phyloP scores from a whole-genome alignment of 2,797 vertebrate species.

The Macrochelys suwanniensis region DNA sequence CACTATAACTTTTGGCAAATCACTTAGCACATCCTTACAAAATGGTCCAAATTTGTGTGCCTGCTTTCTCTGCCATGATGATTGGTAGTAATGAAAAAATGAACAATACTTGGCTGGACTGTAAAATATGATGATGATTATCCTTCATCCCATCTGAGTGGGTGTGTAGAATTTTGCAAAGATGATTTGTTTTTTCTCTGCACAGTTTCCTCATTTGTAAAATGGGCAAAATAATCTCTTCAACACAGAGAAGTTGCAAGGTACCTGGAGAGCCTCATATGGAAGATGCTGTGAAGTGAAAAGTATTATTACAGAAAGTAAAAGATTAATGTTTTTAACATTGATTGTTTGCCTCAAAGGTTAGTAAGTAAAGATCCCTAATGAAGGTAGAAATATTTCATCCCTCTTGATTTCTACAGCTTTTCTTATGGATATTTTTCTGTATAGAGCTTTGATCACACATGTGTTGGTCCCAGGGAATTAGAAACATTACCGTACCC shows the following conservation, averaged over 20 bases:
- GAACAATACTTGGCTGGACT: not conserved
- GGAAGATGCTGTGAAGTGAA: not conserved
- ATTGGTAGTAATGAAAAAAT: not conserved
- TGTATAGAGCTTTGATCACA: not conserved
- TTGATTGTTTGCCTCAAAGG: not conserved
- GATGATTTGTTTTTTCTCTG: slow-evolving; percentile 36
- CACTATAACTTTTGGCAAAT: too few relatives aligned
- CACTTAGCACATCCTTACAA: not conserved
- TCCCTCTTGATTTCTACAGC: not conserved
- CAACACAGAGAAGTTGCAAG: not conserved
- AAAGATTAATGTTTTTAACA: not conserved
- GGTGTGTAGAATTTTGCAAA: slow-evolving; percentile 51
- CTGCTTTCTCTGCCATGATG: not conserved
- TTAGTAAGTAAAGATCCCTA: not conserved
- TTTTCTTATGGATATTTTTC: not conserved
- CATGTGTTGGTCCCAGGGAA: not conserved
- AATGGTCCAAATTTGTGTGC: not conserved
- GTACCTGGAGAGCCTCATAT: not conserved
- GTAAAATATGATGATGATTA: not conserved
- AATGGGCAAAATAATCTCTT: not conserved
- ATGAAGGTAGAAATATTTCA: not conserved
- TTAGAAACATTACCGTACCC: not conserved
- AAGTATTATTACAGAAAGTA: not conserved
- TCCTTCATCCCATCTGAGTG: slow-evolving; percentile 43
- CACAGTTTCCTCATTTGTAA: slow-evolving; percentile 37